Percentiles rank a stretch among this genome's conserved stretches.
These are phyloP conservation scores for Thamnophis sirtalis DNA, from an alignment of 2,113 vertebrate genomes.

Conservation along the genomic window DNA sequence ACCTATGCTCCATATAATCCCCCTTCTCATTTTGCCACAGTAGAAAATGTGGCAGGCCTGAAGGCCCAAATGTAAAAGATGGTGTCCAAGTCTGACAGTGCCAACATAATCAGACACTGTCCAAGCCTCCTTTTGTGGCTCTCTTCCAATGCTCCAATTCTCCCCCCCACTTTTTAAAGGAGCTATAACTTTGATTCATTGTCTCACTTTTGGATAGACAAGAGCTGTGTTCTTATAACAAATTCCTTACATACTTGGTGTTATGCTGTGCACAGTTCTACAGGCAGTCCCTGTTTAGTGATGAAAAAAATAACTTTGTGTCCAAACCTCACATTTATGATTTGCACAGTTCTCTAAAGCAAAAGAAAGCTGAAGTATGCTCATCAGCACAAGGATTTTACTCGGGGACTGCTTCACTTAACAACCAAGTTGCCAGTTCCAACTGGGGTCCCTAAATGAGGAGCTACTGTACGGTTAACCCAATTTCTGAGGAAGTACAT, in stretches of 20 bases:
- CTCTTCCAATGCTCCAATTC: neutral
- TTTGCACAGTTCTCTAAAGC: neutral
- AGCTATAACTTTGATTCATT: neutral
- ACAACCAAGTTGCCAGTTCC: neutral
- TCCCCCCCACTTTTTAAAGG: accelerated
- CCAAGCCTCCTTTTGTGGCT: neutral
- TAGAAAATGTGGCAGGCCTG: too few species aligned
- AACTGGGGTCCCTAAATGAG: neutral
- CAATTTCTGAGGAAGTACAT: neutral
- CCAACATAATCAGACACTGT: neutral
- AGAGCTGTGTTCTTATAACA: neutral
- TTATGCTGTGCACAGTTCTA: neutral
- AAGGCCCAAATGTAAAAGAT: too few species aligned
- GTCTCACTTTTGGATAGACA: neutral
- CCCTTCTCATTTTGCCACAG: too few species aligned
- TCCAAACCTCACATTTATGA: neutral
- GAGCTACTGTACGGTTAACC: neutral
- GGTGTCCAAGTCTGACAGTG: neutral
- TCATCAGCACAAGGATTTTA: neutral
- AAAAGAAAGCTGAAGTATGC: neutral
- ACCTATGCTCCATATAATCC: too few species aligned
- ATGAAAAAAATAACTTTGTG: neutral
- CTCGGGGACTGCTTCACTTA: neutral
- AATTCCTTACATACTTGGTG: neutral
- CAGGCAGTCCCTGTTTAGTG: neutral